Evolutionary conservation across 1,140 invertebrate species (phyloP), one percentile per base, ranked within the genome.

Genomic region (Sycobia sp.): DNA sequence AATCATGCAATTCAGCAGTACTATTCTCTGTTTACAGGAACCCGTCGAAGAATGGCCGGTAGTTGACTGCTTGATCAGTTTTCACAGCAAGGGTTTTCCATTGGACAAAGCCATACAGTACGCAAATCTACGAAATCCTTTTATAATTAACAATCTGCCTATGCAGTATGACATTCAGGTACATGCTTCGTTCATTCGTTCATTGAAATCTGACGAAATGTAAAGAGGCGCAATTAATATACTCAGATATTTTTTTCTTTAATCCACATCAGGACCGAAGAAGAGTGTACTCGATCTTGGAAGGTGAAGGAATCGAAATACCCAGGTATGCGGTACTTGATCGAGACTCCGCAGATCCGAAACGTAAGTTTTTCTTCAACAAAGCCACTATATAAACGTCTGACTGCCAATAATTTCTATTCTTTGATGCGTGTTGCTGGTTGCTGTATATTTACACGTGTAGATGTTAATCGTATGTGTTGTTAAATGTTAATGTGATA

Each of bases 101-200:
- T 84, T 98, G 59, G 94, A 96, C 72, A 99, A 99, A 85, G 96
- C 97, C n/a, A 95, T 98, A 71, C 91, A 91, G 72, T 99, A 99
- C 84, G 91, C 95, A 29, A 91, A 93, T 74, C 83, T 98, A 47
- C 84, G 95, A 56, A 94, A 96, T 79, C 97, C 97, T 0, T 99
- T 97, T 79, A 91, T 98, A 56, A 94, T 99, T 54, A 99, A 99
- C 81, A 97, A 99, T 84, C 86, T 99, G 61, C 92, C 96, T 69
- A 97, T 98, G 90, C 98, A 99, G 78, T 98, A 96, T 83, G 94
- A 96, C 76, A 93, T 99, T 62, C 94, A 96, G 84, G 91, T 88
- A 83, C 71, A n/a, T 51, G 29, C 27, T 75, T 71, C 29, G 1
- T 27, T 1, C 32, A 8, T 43, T 27, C 27, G 43, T 23, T 18